Evolutionary conservation across 2,113 vertebrate species (phyloP), one percentile per base, ranked within the genome.

Genomic region (Amblyopsis rosae): DNA sequence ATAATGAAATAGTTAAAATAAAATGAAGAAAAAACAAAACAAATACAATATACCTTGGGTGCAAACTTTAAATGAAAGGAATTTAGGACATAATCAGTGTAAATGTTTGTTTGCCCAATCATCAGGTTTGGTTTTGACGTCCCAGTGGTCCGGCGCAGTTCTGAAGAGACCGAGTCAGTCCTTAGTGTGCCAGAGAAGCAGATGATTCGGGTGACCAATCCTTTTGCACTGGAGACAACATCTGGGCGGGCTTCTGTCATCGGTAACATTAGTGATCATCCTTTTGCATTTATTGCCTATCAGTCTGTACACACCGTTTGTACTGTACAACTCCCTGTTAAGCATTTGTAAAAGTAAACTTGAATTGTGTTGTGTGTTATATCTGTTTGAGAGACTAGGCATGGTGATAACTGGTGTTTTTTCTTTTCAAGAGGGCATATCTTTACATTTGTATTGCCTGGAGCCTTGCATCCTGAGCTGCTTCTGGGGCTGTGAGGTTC

Each of bases 191-290:
- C 94, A 69, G 95, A 95, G 82, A 98, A 94, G 71, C 93, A 59
- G 9, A 99, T 99, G 98, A 94, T 93, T 75, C 95, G 95, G 92
- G 96, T 97, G 86, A 95, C 93, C 75, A 99, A 99, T 75, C 98
- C 98, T 16, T 99, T 99, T 46, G 85, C 93, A 3, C 77, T 99
- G 78, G 94, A 95, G 67, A 87, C 98, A 65, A 48, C 61, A 35
- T 86, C 85, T 51, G 84, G 91, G 10, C 51, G 78, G 16, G 93
- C 94, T 33, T 95, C 95, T 58, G 76, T 98, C 56, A 80, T 89
- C 70, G 94, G 97, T 99, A 72, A 66, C 19, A 19, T 41, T 41
- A 41, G 35, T 41, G 6, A 41, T 41, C 4, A 41, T 41, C 35
- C 5, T 41, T 41, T 41, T 7, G 35, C 35, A 8, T 57, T 26